Conservation (phyloP, 2,888 invertebrate species). For the Drosophila neotestacea region DNA sequence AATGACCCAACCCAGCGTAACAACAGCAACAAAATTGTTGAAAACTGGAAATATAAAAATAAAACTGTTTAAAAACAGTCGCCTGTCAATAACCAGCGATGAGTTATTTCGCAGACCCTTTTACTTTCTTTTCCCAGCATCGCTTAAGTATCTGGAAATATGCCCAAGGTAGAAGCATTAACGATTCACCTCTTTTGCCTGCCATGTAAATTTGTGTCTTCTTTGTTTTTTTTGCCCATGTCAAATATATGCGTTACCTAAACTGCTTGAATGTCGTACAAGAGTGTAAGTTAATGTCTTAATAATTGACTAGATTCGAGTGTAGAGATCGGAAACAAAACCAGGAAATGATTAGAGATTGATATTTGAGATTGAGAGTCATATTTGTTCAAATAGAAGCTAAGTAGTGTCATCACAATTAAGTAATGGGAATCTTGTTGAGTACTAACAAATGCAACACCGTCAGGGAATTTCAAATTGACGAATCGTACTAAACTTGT, state of each 20-base stretch:
- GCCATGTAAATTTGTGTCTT: constrained; percentile 45
- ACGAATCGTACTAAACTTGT: too few species aligned
- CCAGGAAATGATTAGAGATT: constrained; percentile 25
- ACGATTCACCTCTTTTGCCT: constrained; percentile 24
- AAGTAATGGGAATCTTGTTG: too few species aligned
- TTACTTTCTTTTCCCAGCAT: constrained; percentile 71
- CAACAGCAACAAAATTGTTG: constrained; percentile 24
- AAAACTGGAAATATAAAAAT: constrained; percentile 22
- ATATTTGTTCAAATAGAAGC: too few species aligned
- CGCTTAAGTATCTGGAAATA: constrained; percentile 24
- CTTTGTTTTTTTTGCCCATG: constrained; percentile 17
- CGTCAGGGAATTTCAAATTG: too few species aligned
- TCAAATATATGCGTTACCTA: constrained; percentile 39
- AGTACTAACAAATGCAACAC: too few species aligned
- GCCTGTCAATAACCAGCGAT: constrained; percentile 68
- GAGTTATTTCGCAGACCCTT: constrained; percentile 74
- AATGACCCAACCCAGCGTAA: constrained; percentile 47
- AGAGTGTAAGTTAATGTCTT: constrained; percentile 60
- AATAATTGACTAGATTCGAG: constrained; percentile 59
- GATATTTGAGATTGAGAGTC: too few species aligned
- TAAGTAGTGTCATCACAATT: too few species aligned
- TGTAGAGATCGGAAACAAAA: not conserved
- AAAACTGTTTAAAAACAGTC: constrained; percentile 1
- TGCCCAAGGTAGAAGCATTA: constrained; percentile 50
- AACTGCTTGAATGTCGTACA: constrained; percentile 22